Evolutionary conservation across 1,140 invertebrate genomes (phyloP), one percentile per base, ranked within the genome.

Genomic region (Ctenoplectra terminalis): DNA sequence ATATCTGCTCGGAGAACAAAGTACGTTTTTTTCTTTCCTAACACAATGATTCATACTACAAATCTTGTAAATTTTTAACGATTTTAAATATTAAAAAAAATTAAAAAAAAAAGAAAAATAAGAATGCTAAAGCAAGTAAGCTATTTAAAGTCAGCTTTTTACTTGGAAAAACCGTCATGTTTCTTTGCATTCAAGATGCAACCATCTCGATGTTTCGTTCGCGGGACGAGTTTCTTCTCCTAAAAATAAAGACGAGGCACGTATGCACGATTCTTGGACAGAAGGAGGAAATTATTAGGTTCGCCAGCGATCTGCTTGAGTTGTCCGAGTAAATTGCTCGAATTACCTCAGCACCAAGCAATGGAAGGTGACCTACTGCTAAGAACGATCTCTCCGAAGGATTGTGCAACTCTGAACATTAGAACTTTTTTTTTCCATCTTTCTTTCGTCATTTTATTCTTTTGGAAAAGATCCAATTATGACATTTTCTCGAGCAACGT

Each of bases 251-350:
- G 34, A 46, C 29, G 60, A 37, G 40, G 6, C 34, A 46, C n/a
- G 40, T 72, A 67, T 20, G 46, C 40, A 80, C n/a, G 37, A 71
- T 72, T 84, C 66, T 81, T 67, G 56, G 37, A 64, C 56, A 84
- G 77, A 60, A 84, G 15, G 50, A 76, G 84, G 71, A 84, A 84
- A 81, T 84, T 84, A 67, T 75, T 86, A 84, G 64, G 63, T 54
- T 46, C 46, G 77, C 26, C 76, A 54, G 26, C 71, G 66, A 76
- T 75, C 77, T 70, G 56, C 50, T 70, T 58, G 43, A 85, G 40
- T 71, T 75, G 54, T 26, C 52, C 50, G 37, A 81, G 58, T 26
- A 81, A 85, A 76, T 81, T 75, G 66, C 61, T 84, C 52, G 46
- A 69, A 79, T 73, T 75, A 75, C 54, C 58, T 71, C 46, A 50